Evolutionary conservation across 53 echinoderm and acorn worm genomes (phyloP).

Genomic region (Holothuria leucospilota): DNA sequence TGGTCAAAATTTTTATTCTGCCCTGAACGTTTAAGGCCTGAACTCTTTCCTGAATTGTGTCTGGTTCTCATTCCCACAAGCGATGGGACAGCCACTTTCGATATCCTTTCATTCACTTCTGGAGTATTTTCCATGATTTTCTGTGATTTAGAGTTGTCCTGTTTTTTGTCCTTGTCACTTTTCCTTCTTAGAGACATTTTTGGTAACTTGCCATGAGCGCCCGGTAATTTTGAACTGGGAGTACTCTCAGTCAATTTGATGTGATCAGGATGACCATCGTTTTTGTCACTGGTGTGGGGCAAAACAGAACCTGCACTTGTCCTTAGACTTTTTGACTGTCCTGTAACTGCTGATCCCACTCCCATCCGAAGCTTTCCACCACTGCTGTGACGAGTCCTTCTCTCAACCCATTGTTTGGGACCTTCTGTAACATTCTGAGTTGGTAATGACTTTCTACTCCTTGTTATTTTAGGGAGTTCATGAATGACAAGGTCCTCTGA

Average conservation of each 20-base stretch:
- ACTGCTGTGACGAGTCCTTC: neutral
- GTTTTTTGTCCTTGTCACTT: too few species aligned
- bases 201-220: too few species aligned
- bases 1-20: neutral
- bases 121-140: too few species aligned
- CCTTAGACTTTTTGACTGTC: neutral
- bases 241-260: too few species aligned
- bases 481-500: conserved; percentile 76
- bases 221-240: too few species aligned
- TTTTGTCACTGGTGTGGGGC: too few species aligned
- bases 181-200: too few species aligned
- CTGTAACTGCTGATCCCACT: neutral
- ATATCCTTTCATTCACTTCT: too few species aligned
- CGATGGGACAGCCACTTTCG: neutral
- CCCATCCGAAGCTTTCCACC: conserved; percentile 9
- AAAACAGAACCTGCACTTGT: neutral
- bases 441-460: conserved; percentile 50
- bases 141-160: too few species aligned
- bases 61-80: neutral
- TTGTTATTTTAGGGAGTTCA: conserved; percentile 70
- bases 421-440: neutral
- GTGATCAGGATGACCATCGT: neutral
- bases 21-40: conserved; percentile 11
- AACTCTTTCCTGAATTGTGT: conserved; percentile 16
- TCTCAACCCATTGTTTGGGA: conserved; percentile 1